A percentile compares a stretch with the other conserved stretches of the same genome.
Conservation (phyloP, 2,888 invertebrate genomes). For the Barypeithes pellucidus region DNA sequence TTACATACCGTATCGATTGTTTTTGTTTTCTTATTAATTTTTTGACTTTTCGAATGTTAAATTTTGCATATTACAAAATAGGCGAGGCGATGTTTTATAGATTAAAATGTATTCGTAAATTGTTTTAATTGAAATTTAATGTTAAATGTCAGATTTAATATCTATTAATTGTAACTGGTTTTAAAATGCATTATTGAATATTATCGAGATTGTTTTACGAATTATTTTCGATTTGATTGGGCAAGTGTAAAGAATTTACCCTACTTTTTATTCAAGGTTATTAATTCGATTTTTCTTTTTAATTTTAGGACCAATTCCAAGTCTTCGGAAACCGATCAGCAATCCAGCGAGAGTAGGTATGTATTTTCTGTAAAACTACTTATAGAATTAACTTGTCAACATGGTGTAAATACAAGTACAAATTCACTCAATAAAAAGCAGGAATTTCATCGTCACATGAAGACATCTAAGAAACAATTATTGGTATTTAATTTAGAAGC, state of each 20-base stretch:
- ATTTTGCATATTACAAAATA: constrained; percentile 5
- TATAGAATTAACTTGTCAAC: not conserved
- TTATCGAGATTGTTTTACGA: not conserved
- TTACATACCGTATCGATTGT: constrained; percentile 29
- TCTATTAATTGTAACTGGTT: not conserved
- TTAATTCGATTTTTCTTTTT: constrained; percentile 21
- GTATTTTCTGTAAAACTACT: constrained; percentile 10
- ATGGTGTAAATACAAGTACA: too few species aligned
- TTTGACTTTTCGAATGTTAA: not conserved
- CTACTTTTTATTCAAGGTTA: not conserved
- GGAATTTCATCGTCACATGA: too few species aligned
- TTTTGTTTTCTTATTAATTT: constrained; percentile 22
- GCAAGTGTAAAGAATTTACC: not conserved
- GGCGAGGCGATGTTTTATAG: constrained; percentile 24
- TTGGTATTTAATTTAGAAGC: too few species aligned
- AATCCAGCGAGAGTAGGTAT: constrained; percentile 38
- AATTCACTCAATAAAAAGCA: too few species aligned
- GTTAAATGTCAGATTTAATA: constrained; percentile 22
- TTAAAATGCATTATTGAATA: not conserved
- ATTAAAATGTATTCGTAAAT: not conserved
- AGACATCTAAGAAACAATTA: too few species aligned
- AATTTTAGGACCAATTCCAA: constrained; percentile 20
- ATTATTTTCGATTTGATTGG: not conserved
- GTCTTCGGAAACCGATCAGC: constrained; percentile 19
- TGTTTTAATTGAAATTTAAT: constrained; percentile 24